A percentile compares a stretch with the other conserved stretches of the same genome.
phyloP scores from a whole-genome alignment of 2,888 invertebrate genomes.

The Thymelicus lineola region DNA sequence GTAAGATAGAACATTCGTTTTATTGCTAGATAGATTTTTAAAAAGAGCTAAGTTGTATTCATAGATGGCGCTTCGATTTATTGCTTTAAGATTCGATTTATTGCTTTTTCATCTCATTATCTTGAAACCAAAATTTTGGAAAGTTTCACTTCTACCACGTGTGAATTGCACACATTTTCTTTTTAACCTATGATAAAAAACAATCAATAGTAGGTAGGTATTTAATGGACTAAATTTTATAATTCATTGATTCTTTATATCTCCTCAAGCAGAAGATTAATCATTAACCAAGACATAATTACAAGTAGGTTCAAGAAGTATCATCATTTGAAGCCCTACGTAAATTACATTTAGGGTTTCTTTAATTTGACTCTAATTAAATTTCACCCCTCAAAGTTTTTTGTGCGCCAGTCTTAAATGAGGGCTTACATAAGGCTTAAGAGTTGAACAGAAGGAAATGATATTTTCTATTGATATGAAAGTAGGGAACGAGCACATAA shows the following conservation, averaged over 20 bases:
- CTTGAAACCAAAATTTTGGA: too few species aligned
- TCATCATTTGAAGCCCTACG: conserved; percentile 37
- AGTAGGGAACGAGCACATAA: neutral
- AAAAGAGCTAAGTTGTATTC: too few species aligned
- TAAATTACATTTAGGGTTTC: conserved; percentile 35
- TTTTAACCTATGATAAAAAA: too few species aligned
- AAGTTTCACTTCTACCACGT: too few species aligned
- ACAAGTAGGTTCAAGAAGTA: conserved; percentile 18
- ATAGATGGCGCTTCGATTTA: too few species aligned
- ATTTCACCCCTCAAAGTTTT: conserved; percentile 36
- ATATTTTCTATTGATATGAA: conserved; percentile 1
- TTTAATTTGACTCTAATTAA: conserved; percentile 38
- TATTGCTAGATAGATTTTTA: too few species aligned
- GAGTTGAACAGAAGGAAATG: conserved; percentile 44
- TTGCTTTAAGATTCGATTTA: too few species aligned
- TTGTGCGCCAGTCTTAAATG: conserved; percentile 17
- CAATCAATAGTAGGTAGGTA: too few species aligned
- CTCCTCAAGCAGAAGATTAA: neutral
- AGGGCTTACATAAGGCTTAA: conserved; percentile 24
- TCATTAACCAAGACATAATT: conserved; percentile 10
- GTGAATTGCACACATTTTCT: too few species aligned
- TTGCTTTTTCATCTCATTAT: too few species aligned
- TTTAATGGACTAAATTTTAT: too few species aligned
- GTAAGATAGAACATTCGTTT: too few species aligned
- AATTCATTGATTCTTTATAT: neutral